phyloP scores from a whole-genome alignment of 2,113 vertebrate genomes.

The Aspiorhynchus laticeps region DNA sequence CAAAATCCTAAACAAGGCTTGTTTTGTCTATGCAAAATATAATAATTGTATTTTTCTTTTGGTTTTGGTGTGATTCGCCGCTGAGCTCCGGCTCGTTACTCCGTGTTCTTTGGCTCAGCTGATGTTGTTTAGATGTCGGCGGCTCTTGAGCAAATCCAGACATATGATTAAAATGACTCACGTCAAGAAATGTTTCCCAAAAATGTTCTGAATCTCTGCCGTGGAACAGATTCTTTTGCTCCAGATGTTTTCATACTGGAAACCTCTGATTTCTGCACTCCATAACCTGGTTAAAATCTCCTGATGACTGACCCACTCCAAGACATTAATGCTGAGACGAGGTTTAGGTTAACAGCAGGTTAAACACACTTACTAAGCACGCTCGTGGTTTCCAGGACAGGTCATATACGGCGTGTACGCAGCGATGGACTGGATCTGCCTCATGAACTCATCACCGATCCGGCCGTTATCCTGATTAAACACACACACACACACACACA shows the following conservation, averaged over 20 bases:
- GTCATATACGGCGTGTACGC: conserved; percentile 88
- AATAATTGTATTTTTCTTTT: no score
- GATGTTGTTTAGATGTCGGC: not conserved
- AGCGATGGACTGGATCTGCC: conserved; percentile 84
- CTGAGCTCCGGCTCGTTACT: not conserved
- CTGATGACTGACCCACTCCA: not conserved
- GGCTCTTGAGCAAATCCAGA: not conserved
- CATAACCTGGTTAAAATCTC: not conserved
- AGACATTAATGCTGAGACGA: not conserved
- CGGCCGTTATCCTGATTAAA: conserved; percentile 77
- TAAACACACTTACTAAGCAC: conserved; percentile 77
- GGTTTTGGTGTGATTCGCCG: not conserved
- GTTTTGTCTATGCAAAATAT: no score
- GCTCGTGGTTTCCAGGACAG: conserved; percentile 87
- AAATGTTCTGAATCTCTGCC: conserved; percentile 36
- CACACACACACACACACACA: not conserved
- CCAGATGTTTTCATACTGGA: not conserved
- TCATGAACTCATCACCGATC: conserved; percentile 87
- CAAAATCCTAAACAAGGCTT: not conserved
- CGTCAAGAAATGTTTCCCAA: conserved; percentile 32
- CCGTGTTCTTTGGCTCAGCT: not conserved
- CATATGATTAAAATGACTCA: not conserved
- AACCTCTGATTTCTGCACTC: not conserved
- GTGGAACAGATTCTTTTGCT: conserved; percentile 28
- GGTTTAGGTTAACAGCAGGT: not conserved